Conservation (phyloP, 2,113 vertebrate genomes). For the Phylloscopus trochilus region DNA sequence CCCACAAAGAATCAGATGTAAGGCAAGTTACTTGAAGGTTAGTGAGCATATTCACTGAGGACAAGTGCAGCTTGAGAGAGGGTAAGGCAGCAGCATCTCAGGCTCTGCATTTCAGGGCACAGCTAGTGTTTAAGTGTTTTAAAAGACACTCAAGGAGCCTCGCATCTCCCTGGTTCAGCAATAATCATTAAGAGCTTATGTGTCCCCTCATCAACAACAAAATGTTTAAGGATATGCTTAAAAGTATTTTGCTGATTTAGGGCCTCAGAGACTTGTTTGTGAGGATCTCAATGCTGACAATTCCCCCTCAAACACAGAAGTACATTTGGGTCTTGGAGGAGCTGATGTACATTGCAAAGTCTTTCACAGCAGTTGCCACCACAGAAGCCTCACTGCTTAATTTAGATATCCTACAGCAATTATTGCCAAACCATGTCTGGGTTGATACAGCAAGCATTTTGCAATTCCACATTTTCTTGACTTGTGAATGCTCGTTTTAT, state of each 20-base stretch:
- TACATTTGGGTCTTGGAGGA: neutral
- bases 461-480: neutral
- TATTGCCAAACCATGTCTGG: neutral
- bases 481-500: neutral
- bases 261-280: neutral
- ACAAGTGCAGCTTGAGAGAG: neutral
- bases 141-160: neutral
- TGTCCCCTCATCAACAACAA: neutral
- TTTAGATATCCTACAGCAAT: neutral
- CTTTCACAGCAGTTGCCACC: neutral
- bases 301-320: neutral
- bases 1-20: neutral
- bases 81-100: neutral
- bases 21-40: neutral
- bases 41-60: neutral
- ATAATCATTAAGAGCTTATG: conserved; percentile 8
- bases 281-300: neutral
- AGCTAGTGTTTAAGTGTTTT: fast-evolving
- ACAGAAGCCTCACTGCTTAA: neutral
- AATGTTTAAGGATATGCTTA: neutral
- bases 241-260: neutral
- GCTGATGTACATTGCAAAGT: neutral
- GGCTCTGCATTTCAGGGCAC: neutral
- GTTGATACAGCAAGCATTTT: neutral
- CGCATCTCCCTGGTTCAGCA: neutral